Base-by-base conservation (phyloP, 2,797 vertebrate species). In the Protosalanx chinensis region DNA sequence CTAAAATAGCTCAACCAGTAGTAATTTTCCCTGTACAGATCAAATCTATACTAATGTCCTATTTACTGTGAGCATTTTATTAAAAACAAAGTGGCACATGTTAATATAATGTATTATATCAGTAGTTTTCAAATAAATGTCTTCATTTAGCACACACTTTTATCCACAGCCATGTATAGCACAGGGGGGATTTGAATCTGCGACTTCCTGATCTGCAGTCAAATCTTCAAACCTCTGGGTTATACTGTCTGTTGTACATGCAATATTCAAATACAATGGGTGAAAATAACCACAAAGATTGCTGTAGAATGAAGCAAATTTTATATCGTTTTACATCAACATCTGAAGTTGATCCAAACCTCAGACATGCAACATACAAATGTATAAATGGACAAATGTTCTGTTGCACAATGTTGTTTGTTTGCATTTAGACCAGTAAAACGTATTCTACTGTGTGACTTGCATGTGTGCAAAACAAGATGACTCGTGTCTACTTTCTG, bases 261-360 rank as follows among this genome's bases (percentile, higher is more conserved):
- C 23, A 53, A 68, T 13, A 58, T 32, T 49, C 18, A 30, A 7
- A 37, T 35, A 53, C 29, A 35, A 20, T 63, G 33, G 46, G 37
- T 35, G 64, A 30, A 32, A 23, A 6, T 60, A 59, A 75, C 57
- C 66, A 57, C 53, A 65, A 74, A 74, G 71, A 37, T 76, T 69
- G 60, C 51, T 37, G 56, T 30, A 74, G 68, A 64, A 59, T 46
- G 64, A 70, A 51, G 32, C 33, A 57, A 23, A 27, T 67, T n/a
- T 16, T 30, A 69, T 41, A 57, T 60, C 35, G 20, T 23, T 27
- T 23, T 8, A 46, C 30, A 23, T 33, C 56, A 67, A 23, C 27
- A 59, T 61, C 60, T 59, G 30, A 57, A 68, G 10, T 72, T 53
- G 49, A 20, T 27, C 56, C 61, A 63, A 67, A 64, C 71, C n/a